Conservation (phyloP, 30 jellyfish, hydroid and myxozoan genomes). For the Calvadosia cruxmelitensis region DNA sequence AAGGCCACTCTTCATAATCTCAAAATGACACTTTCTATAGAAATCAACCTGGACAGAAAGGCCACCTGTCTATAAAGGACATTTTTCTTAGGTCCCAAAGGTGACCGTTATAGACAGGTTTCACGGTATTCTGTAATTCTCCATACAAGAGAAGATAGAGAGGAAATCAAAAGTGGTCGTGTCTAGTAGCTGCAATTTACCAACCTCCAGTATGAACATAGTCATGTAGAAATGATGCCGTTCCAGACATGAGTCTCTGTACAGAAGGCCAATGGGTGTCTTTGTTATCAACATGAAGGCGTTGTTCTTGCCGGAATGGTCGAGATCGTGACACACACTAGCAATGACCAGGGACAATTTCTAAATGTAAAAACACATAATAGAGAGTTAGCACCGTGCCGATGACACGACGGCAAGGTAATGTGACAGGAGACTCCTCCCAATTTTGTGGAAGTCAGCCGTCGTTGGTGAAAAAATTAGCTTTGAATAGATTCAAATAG, state of each 20-base stretch:
- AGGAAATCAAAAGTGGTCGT: neutral
- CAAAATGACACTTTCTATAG: neutral
- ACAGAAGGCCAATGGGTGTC: slow-evolving; percentile 25
- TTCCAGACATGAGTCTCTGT: slow-evolving; percentile 20
- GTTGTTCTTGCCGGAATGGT: slow-evolving; percentile 41
- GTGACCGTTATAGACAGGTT: neutral
- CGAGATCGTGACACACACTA: slow-evolving; percentile 37
- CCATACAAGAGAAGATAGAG: neutral
- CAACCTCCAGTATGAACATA: neutral
- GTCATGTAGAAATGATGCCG: slow-evolving; percentile 32
- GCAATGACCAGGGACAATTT: slow-evolving; percentile 16
- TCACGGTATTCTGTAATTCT: neutral
- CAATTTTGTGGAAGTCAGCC: too few species aligned
- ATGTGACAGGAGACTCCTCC: too few species aligned
- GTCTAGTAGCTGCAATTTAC: neutral
- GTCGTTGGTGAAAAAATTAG: too few species aligned
- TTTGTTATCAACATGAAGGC: slow-evolving; percentile 22
- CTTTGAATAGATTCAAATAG: too few species aligned
- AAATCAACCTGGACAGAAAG: neutral
- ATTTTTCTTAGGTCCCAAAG: neutral
- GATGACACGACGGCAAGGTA: too few species aligned
- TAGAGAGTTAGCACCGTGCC: too few species aligned
- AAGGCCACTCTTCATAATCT: neutral
- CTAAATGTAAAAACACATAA: slow-evolving; percentile 1
- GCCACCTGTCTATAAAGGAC: neutral